A percentile compares a stretch with the other conserved stretches of the same genome.
These are phyloP conservation scores for Colius striatus DNA, from an alignment of 2,113 vertebrate genomes.

Conservation along the genomic window DNA sequence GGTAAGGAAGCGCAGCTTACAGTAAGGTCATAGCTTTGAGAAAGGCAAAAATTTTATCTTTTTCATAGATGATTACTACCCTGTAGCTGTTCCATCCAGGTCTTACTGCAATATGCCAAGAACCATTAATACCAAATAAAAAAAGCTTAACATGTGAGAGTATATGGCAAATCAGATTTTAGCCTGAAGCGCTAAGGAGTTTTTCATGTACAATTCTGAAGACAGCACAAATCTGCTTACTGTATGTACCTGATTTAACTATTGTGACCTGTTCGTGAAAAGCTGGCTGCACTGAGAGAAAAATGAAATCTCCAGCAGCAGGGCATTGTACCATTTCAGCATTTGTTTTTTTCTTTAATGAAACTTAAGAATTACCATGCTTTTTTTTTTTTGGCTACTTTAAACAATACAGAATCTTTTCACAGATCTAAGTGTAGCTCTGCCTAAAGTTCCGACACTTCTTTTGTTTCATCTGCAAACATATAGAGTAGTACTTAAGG, in stretches of 20 bases:
- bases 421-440: background rate
- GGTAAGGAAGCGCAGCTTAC: background rate
- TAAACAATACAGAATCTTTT: background rate
- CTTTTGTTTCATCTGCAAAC: background rate
- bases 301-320: background rate
- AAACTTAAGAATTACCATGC: background rate
- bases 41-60: constrained; percentile 1
- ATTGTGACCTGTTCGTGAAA: background rate
- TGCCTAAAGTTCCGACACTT: background rate
- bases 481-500: background rate
- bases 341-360: background rate
- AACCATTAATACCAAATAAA: constrained; percentile 32
- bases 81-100: background rate
- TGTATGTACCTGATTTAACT: constrained; percentile 27
- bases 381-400: background rate
- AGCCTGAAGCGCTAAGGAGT: constrained; percentile 37
- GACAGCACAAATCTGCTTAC: constrained; percentile 54
- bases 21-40: background rate
- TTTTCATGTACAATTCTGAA: constrained; percentile 40
- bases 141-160: constrained; percentile 39
- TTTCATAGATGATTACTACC: background rate
- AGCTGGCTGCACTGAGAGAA: background rate
- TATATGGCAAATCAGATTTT: constrained; percentile 51
- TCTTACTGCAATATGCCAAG: constrained; percentile 37
- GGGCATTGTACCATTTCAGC: background rate